A percentile compares a stretch with the other conserved stretches of the same genome.
These are phyloP conservation scores for Cotesia chilonis DNA, from an alignment of 1,140 invertebrate genomes.

Conservation along the genomic window DNA sequence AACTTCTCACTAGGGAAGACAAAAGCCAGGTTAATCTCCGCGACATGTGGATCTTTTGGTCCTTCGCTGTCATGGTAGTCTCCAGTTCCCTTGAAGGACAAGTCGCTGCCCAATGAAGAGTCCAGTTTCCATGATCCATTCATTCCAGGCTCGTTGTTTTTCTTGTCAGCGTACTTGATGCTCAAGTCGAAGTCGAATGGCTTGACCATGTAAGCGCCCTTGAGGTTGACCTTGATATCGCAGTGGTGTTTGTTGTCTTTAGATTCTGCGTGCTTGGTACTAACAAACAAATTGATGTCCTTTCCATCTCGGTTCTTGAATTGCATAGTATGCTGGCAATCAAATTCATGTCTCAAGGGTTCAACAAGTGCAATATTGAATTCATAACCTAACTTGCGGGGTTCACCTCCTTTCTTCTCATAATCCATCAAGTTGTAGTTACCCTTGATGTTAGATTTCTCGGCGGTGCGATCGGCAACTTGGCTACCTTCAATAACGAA, in stretches of 20 bases:
- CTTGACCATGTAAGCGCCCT: slow-evolving; percentile 57
- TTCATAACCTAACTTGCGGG: slow-evolving; percentile 56
- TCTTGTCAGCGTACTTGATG: slow-evolving; percentile 35
- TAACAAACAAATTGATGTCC: slow-evolving; percentile 45
- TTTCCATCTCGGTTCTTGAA: slow-evolving; percentile 54
- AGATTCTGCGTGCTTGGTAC: slow-evolving; percentile 45
- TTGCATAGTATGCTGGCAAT: slow-evolving; percentile 58
- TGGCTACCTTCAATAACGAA: slow-evolving; percentile 65
- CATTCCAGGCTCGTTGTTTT: neutral
- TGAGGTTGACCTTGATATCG: neutral
- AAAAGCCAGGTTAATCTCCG: slow-evolving; percentile 56
- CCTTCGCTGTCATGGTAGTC: slow-evolving; percentile 55
- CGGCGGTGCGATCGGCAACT: slow-evolving; percentile 57
- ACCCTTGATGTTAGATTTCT: slow-evolving; percentile 58
- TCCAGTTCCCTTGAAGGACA: slow-evolving; percentile 57
- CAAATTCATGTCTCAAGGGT: slow-evolving; percentile 53
- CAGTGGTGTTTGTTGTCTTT: slow-evolving; percentile 48
- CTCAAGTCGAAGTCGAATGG: slow-evolving; percentile 49
- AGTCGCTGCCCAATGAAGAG: slow-evolving; percentile 49
- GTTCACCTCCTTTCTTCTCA: slow-evolving; percentile 65
- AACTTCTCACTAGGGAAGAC: slow-evolving; percentile 66
- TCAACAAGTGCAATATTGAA: neutral
- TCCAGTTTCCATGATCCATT: slow-evolving; percentile 40
- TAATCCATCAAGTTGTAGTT: slow-evolving; percentile 65
- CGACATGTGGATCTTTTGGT: slow-evolving; percentile 55